These are phyloP conservation scores for Hybos culiciformis DNA, from an alignment of 2,888 invertebrate genomes.

Conservation along the genomic window DNA sequence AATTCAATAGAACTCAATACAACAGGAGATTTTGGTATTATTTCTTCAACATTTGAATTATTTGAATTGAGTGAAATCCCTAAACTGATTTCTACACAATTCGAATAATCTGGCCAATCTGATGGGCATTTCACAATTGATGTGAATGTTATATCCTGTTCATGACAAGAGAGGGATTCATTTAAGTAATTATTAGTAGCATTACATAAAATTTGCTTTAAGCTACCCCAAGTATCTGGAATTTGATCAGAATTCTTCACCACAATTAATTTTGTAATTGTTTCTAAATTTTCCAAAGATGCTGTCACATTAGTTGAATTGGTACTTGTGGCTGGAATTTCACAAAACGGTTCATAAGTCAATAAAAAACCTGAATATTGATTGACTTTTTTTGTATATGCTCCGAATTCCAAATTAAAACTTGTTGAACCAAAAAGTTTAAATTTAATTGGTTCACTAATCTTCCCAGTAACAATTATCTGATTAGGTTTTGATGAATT, in stretches of 20 bases:
- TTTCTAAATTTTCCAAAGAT: conserved; percentile 11
- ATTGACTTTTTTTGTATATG: conserved; percentile 9
- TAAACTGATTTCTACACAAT: conserved; percentile 16
- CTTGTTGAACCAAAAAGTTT: conserved; percentile 10
- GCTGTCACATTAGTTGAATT: conserved; percentile 13
- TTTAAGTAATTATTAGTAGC: conserved; percentile 13
- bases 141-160: conserved; percentile 15
- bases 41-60: conserved; percentile 6
- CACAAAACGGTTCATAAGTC: conserved; percentile 13
- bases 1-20: conserved; percentile 10
- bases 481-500: background rate
- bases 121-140: conserved; percentile 15
- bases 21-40: conserved; percentile 11
- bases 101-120: conserved; percentile 14
- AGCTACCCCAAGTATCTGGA: conserved; percentile 13
- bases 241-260: conserved; percentile 11
- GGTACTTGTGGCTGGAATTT: conserved; percentile 6
- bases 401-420: conserved; percentile 12
- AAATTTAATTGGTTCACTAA: conserved; percentile 13
- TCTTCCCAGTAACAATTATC: conserved; percentile 14
- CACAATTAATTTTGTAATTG: conserved; percentile 10
- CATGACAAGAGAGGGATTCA: conserved; percentile 10
- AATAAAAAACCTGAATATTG: conserved; percentile 14
- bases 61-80: conserved; percentile 12
- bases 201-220: conserved; percentile 13